A percentile compares a stretch with the other conserved stretches of the same genome.
phyloP scores from a whole-genome alignment of 2,797 vertebrate species.

The Podarcis siculus region DNA sequence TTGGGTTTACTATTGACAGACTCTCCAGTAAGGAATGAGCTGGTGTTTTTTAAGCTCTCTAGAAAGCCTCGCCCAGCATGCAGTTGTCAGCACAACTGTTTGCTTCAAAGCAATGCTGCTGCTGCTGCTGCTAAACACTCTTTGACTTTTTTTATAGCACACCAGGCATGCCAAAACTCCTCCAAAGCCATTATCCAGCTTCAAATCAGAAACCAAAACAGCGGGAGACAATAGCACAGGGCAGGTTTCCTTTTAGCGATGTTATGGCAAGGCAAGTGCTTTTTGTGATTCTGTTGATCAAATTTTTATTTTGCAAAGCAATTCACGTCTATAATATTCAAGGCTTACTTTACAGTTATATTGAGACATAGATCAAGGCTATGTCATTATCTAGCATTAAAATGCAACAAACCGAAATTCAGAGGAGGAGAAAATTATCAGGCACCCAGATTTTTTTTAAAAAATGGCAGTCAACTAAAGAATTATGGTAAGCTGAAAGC shows the following conservation, averaged over 20 bases:
- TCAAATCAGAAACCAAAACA: slow-evolving; percentile 7
- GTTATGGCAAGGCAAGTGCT: neutral
- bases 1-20: neutral
- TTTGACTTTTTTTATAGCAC: slow-evolving; percentile 21
- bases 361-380: slow-evolving; percentile 1
- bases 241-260: slow-evolving; percentile 9
- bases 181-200: slow-evolving; percentile 1
- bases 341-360: neutral
- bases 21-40: neutral
- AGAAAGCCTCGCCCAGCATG: neutral
- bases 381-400: slow-evolving; percentile 3
- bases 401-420: neutral
- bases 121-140: neutral
- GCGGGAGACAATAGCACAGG: neutral
- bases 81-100: neutral
- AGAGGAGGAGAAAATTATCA: neutral
- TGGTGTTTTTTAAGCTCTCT: neutral
- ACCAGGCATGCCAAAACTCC: slow-evolving; percentile 8
- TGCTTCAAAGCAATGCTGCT: slow-evolving; percentile 14
- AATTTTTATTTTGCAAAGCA: slow-evolving; percentile 1
- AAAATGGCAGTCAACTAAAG: neutral
- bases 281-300: slow-evolving; percentile 8
- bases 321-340: neutral
- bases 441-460: neutral
- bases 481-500: neutral